Evolutionary conservation across 2,797 vertebrate genomes (phyloP).

Genomic region (Petrocephalus schoutedeni): DNA sequence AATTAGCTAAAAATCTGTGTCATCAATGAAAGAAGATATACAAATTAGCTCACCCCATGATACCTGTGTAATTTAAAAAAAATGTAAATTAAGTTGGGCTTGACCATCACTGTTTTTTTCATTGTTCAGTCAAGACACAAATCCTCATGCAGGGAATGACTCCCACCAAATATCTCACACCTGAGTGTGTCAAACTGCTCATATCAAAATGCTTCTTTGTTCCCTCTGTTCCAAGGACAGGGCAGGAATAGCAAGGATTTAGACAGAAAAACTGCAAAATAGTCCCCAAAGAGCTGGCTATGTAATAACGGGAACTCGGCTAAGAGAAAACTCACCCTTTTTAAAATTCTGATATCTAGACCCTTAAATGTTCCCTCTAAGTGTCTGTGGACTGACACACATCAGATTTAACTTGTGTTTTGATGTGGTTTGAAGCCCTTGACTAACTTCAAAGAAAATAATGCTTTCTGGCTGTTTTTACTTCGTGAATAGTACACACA

Average conservation of each 20-base stretch:
- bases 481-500: background rate
- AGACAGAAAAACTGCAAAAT: constrained; percentile 26
- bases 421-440: constrained; percentile 47
- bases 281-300: background rate
- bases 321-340: background rate
- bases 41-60: background rate
- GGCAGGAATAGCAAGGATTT: constrained; percentile 18
- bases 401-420: constrained; percentile 52
- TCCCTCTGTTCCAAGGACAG: background rate
- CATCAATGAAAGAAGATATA: background rate
- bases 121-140: background rate
- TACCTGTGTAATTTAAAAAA: background rate
- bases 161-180: background rate
- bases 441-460: constrained; percentile 46
- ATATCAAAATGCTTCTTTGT: background rate
- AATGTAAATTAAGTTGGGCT: background rate
- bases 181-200: background rate
- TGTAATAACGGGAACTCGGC: background rate
- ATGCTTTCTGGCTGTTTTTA: constrained; percentile 31
- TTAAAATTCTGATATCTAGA: constrained; percentile 10
- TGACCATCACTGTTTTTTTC: background rate
- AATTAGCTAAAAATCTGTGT: background rate
- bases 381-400: constrained; percentile 53
- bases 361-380: constrained; percentile 31
- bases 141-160: background rate